These are phyloP conservation scores for Creontiades dilutus DNA, from an alignment of 2,888 invertebrate genomes.

Conservation along the genomic window DNA sequence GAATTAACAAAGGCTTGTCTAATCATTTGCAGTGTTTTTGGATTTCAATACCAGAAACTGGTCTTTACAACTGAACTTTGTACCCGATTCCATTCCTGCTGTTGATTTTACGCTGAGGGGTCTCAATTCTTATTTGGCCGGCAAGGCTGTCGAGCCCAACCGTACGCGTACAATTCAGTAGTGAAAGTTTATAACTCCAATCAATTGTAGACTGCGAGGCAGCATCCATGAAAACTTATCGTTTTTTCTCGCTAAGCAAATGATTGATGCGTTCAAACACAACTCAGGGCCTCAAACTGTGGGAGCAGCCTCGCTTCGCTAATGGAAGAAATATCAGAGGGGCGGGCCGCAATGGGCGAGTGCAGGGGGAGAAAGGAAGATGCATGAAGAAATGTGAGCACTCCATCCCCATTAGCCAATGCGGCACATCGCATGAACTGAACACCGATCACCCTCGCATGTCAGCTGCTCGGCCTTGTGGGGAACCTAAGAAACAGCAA, in stretches of 20 bases:
- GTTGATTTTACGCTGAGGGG: too few species aligned
- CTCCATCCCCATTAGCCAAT: not conserved
- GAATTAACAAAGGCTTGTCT: too few species aligned
- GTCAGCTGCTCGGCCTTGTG: not conserved
- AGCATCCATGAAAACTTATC: not conserved
- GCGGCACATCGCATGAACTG: not conserved
- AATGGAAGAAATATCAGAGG: not conserved
- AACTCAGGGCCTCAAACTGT: not conserved
- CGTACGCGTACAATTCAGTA: too few species aligned
- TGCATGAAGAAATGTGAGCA: slow-evolving; percentile 34
- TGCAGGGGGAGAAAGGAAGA: not conserved
- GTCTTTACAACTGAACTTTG: too few species aligned
- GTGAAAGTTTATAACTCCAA: too few species aligned
- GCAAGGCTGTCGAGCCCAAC: too few species aligned
- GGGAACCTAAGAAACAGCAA: too few species aligned
- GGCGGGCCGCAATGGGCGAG: not conserved
- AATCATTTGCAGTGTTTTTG: too few species aligned
- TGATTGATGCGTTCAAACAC: not conserved
- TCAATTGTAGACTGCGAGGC: too few species aligned
- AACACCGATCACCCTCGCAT: not conserved
- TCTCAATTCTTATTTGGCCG: too few species aligned
- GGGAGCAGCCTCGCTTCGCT: not conserved
- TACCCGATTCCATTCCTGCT: too few species aligned
- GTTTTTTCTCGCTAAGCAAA: not conserved
- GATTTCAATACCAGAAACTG: too few species aligned